These are phyloP conservation scores for Shargacucullia verbasci DNA, from an alignment of 2,888 invertebrate genomes.

Conservation along the genomic window DNA sequence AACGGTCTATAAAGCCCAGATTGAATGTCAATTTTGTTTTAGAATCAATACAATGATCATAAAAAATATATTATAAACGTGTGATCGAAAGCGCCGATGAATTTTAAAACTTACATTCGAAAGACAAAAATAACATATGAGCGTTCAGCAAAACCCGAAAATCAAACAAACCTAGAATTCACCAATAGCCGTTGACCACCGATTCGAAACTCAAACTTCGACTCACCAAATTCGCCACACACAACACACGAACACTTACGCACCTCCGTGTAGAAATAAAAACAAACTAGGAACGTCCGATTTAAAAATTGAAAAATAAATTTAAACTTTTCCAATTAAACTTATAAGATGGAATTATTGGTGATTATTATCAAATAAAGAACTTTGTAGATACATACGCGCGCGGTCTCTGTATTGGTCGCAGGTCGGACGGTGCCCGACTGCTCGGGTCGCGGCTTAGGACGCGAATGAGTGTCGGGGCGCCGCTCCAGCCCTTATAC, in stretches of 20 bases:
- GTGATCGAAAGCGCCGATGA: neutral
- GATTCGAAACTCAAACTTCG: constrained; percentile 51
- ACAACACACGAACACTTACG: constrained; percentile 57
- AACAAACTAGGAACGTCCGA: constrained; percentile 33
- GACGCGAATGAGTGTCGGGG: constrained; percentile 76
- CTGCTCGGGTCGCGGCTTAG: constrained; percentile 76
- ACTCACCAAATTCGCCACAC: constrained; percentile 60
- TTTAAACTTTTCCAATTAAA: constrained; percentile 46
- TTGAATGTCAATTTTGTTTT: constrained; percentile 11
- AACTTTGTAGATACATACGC: constrained; percentile 78
- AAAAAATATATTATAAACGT: neutral
- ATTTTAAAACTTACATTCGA: constrained; percentile 10
- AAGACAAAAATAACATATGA: constrained; percentile 27
- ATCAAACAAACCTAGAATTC: constrained; percentile 40
- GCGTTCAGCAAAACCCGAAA: constrained; percentile 20
- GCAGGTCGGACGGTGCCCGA: constrained; percentile 74
- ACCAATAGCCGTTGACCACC: constrained; percentile 29
- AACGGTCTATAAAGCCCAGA: constrained; percentile 12
- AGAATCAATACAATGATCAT: constrained; percentile 1
- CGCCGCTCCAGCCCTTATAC: constrained; percentile 79
- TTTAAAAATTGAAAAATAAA: constrained; percentile 10
- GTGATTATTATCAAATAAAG: constrained; percentile 33
- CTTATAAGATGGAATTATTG: constrained; percentile 50
- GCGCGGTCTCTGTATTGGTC: constrained; percentile 75
- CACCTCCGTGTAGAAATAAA: constrained; percentile 40